phyloP scores from a whole-genome alignment of 1,140 invertebrate species.

The Drosophila willistoni region DNA sequence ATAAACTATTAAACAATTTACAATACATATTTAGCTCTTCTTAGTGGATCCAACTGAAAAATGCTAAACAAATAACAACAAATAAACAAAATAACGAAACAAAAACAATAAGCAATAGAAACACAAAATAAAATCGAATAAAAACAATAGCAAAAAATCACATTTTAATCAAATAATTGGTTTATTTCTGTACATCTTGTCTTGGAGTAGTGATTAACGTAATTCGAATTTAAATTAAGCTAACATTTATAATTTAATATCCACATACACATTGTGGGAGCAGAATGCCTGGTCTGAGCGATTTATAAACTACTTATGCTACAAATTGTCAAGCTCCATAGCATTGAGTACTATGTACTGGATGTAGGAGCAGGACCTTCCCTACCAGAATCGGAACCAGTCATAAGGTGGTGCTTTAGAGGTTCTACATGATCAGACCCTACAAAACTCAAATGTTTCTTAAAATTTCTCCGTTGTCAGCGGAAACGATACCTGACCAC shows the following conservation, averaged over 20 bases:
- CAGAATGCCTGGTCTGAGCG: slow-evolving; percentile 2
- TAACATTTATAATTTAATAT: slow-evolving; percentile 6
- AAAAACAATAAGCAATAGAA: slow-evolving; percentile 4
- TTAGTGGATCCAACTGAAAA: slow-evolving; percentile 26
- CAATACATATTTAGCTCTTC: not conserved
- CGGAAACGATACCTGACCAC: not conserved
- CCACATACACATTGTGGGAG: slow-evolving; percentile 1
- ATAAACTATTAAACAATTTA: not conserved
- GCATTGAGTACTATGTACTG: slow-evolving; percentile 15
- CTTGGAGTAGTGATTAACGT: slow-evolving; percentile 34
- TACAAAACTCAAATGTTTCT: too few relatives aligned
- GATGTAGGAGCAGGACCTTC: not conserved
- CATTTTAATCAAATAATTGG: slow-evolving; percentile 49
- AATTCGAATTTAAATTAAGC: slow-evolving; percentile 32
- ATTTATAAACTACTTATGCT: slow-evolving; percentile 16
- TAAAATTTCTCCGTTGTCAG: too few relatives aligned
- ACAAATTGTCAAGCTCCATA: slow-evolving; percentile 3
- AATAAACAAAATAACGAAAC: slow-evolving; percentile 5
- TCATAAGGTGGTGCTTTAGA: not conserved
- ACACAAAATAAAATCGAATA: slow-evolving; percentile 1
- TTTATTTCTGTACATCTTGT: slow-evolving; percentile 62
- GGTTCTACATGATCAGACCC: too few relatives aligned
- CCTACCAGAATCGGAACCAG: slow-evolving; percentile 2
- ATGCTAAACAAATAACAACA: not conserved
- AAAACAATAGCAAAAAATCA: slow-evolving; percentile 29